These are phyloP conservation scores for Aptenodytes patagonicus DNA, from an alignment of 2,113 vertebrate species.

Conservation along the genomic window DNA sequence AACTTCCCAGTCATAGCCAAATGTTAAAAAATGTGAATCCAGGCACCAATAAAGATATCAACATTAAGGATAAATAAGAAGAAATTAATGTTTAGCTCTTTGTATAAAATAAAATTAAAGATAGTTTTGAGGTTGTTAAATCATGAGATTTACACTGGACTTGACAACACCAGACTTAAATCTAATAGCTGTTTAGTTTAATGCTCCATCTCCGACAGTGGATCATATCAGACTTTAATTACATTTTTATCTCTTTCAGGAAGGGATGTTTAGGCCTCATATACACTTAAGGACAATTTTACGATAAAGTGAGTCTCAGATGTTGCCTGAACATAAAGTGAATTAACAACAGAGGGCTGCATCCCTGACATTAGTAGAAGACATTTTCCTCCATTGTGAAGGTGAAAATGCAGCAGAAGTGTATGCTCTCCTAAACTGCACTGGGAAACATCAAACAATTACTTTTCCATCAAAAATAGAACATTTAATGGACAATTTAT, in stretches of 20 bases:
- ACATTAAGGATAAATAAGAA: background rate
- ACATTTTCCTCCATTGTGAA: background rate
- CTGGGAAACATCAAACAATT: background rate
- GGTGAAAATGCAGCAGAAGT: background rate
- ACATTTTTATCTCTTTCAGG: slow-evolving; percentile 8
- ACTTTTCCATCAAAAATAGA: background rate
- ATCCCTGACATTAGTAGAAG: background rate
- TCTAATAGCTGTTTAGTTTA: slow-evolving; percentile 7
- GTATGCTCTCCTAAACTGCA: background rate
- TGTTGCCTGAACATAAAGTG: background rate
- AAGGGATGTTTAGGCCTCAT: background rate
- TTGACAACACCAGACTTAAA: background rate
- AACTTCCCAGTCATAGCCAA: background rate
- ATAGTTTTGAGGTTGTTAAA: background rate
- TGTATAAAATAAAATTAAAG: background rate
- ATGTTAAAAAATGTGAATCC: background rate
- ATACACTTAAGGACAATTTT: background rate
- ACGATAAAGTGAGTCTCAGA: background rate
- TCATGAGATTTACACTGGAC: background rate
- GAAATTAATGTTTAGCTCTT: background rate
- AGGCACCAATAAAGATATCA: background rate
- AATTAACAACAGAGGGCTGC: background rate
- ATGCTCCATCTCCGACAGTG: background rate
- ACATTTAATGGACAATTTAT: background rate
- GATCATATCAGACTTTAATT: background rate